A percentile compares a stretch with the other conserved stretches of the same genome.
phyloP scores from a whole-genome alignment of 2,888 invertebrate species.

The Petrophora chlorosata region DNA sequence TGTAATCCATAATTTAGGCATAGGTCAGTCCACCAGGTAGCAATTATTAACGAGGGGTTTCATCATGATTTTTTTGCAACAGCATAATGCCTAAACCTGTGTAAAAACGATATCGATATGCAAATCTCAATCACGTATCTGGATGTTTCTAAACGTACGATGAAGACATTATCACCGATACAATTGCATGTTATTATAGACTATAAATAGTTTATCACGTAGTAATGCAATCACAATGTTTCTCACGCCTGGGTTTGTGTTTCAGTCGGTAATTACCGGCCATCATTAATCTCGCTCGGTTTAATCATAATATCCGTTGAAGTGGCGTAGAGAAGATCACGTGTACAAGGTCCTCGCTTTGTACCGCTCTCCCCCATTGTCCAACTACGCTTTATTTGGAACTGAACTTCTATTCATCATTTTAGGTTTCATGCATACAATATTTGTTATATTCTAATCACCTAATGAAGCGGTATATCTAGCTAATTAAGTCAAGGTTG shows the following conservation, averaged over 20 bases:
- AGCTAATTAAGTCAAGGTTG: too few relatives aligned
- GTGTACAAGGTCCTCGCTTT: slow-evolving; percentile 51
- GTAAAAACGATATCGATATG: slow-evolving; percentile 15
- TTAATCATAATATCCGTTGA: slow-evolving; percentile 54
- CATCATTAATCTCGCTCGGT: slow-evolving; percentile 55
- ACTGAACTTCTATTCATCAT: slow-evolving; percentile 19
- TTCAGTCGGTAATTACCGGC: slow-evolving; percentile 49
- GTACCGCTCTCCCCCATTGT: slow-evolving; percentile 51
- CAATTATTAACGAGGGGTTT: slow-evolving; percentile 33
- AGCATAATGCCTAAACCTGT: slow-evolving; percentile 6
- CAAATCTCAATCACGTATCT: slow-evolving; percentile 22
- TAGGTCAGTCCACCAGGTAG: slow-evolving; percentile 34
- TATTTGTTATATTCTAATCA: too few relatives aligned
- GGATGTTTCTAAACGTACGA: slow-evolving; percentile 25
- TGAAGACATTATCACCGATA: slow-evolving; percentile 31
- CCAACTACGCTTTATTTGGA: slow-evolving; percentile 40
- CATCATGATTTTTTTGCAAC: slow-evolving; percentile 23
- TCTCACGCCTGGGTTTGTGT: slow-evolving; percentile 52
- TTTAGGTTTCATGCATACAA: slow-evolving; percentile 2
- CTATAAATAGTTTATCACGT: slow-evolving; percentile 45
- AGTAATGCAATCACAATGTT: slow-evolving; percentile 43
- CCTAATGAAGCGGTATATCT: too few relatives aligned
- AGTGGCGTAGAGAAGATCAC: slow-evolving; percentile 40
- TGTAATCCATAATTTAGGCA: slow-evolving; percentile 37
- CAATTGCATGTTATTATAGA: slow-evolving; percentile 38